A percentile compares a stretch with the other conserved stretches of the same genome.
Conservation (phyloP, 2,797 vertebrate genomes). For the Peromyscus melanophrys region DNA sequence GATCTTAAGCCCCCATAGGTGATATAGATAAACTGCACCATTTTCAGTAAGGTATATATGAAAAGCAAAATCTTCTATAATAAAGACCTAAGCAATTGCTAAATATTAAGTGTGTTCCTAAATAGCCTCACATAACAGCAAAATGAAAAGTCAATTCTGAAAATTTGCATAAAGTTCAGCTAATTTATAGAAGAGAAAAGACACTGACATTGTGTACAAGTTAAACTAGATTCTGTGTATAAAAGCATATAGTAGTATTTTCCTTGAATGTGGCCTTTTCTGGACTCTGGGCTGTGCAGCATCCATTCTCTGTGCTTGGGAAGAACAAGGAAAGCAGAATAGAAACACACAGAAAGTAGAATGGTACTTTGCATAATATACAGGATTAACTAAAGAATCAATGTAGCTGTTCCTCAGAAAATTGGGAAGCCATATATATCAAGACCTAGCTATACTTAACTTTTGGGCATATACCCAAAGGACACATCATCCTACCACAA, state of each 20-base stretch:
- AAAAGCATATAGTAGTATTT: neutral
- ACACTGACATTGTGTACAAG: neutral
- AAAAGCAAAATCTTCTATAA: neutral
- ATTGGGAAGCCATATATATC: too few relatives aligned
- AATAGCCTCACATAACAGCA: neutral
- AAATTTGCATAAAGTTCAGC: neutral
- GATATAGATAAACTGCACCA: too few relatives aligned
- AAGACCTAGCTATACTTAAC: too few relatives aligned
- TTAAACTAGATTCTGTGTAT: neutral
- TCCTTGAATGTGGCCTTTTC: neutral
- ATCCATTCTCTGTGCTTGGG: neutral
- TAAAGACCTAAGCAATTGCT: neutral
- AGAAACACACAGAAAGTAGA: neutral
- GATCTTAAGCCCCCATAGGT: neutral
- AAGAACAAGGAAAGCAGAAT: neutral
- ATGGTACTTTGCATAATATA: neutral
- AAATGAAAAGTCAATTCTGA: neutral
- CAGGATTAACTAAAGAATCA: neutral
- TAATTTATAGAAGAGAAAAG: neutral
- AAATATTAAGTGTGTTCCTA: neutral
- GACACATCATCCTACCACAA: too few relatives aligned
- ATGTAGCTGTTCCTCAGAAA: too few relatives aligned
- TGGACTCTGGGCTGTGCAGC: neutral
- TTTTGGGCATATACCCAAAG: too few relatives aligned
- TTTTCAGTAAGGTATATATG: neutral